Evolutionary conservation across 1,140 invertebrate species (phyloP).

Genomic region (Dendrolimus kikuchii): DNA sequence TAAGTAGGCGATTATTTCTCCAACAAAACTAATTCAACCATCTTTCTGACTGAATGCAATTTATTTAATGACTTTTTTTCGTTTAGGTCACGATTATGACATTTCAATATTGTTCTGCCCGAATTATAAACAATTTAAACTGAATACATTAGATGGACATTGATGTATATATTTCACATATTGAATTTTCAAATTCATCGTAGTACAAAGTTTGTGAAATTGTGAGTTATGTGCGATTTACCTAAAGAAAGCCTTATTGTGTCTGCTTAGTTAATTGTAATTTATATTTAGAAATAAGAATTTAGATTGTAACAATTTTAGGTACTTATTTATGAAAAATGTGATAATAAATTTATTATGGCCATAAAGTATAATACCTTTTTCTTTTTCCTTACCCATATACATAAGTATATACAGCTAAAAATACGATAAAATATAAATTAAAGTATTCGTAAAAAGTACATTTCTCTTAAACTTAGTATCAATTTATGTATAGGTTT

Average conservation of each 20-base stretch:
- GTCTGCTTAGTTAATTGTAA: conserved; percentile 51
- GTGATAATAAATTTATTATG: conserved; percentile 70
- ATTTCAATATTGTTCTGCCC: conserved; percentile 22
- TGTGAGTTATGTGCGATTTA: conserved; percentile 19
- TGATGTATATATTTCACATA: conserved; percentile 10
- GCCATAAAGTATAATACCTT: conserved; percentile 9
- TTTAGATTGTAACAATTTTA: conserved; percentile 49
- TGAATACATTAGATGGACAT: conserved; percentile 11
- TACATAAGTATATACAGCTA: no score
- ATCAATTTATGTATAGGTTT: no score
- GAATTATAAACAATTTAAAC: conserved; percentile 5
- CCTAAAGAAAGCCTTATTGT: conserved; percentile 20
- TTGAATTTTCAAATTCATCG: conserved; percentile 10
- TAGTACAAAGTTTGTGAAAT: conserved; percentile 29
- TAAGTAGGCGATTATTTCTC: conserved; percentile 36
- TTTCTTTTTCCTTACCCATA: no score
- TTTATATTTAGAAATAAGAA: conserved; percentile 58
- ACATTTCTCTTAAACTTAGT: no score
- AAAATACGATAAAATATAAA: no score
- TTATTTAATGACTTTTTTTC: conserved; percentile 22
- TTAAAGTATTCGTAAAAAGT: no score
- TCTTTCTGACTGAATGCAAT: conserved; percentile 16
- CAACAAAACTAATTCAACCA: conserved; percentile 7
- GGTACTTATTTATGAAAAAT: conserved; percentile 63
- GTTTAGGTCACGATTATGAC: conserved; percentile 34